Percentiles rank a stretch among this genome's conserved stretches.
Conservation (phyloP, 2,888 invertebrate genomes). For the Xanthorhoe spadicearia region DNA sequence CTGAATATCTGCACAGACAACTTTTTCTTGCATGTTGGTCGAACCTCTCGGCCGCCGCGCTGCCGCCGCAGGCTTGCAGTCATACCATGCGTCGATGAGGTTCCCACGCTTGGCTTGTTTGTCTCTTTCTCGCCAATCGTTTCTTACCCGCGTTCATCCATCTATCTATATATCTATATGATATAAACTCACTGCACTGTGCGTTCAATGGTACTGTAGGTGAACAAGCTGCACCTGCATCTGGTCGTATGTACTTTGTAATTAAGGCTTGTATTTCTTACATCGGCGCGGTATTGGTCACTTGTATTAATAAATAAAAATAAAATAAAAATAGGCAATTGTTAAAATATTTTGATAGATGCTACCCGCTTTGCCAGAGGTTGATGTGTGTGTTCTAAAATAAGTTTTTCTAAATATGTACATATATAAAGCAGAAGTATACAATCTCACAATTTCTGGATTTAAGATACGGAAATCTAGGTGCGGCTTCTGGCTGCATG, state of each 20-base stretch:
- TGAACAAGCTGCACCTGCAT: conserved; percentile 16
- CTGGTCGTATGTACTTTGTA: not conserved
- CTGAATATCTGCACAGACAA: conserved; percentile 53
- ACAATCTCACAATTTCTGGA: not conserved
- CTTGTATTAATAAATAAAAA: not conserved
- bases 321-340: no score
- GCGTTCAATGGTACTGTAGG: conserved; percentile 6
- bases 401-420: not conserved
- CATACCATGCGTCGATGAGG: conserved; percentile 54
- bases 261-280: not conserved
- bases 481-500: conserved; percentile 2
- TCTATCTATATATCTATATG: conserved; percentile 1
- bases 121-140: conserved; percentile 48
- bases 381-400: not conserved
- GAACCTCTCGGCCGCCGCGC: conserved; percentile 50
- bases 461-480: not conserved
- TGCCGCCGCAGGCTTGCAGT: conserved; percentile 59
- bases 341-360: no score
- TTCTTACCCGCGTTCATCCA: conserved; percentile 22
- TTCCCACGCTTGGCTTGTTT: conserved; percentile 68
- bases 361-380: no score
- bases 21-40: conserved; percentile 61
- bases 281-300: not conserved
- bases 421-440: not conserved
- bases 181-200: conserved; percentile 4